Evolutionary conservation across 2,888 invertebrate genomes (phyloP).

Genomic region (Melieria omissa): DNA sequence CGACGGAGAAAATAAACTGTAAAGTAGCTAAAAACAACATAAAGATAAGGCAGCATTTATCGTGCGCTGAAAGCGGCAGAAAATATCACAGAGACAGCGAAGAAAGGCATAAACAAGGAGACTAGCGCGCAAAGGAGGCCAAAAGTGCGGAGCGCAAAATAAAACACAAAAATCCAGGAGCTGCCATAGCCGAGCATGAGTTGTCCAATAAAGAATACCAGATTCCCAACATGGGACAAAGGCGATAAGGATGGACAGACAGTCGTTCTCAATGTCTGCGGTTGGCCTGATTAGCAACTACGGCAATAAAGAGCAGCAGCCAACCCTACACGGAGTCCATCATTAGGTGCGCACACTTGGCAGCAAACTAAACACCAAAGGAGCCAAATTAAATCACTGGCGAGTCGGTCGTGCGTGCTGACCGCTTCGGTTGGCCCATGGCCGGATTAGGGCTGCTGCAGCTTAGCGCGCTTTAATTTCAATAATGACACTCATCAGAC

Average conservation of each 20-base stretch:
- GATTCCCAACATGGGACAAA: constrained; percentile 27
- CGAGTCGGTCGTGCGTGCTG: not conserved
- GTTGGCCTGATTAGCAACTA: too few relatives aligned
- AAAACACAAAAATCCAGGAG: not conserved
- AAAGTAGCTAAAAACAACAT: constrained; percentile 27
- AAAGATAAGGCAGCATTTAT: constrained; percentile 28
- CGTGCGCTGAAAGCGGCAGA: not conserved
- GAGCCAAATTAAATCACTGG: not conserved
- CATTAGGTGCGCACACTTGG: not conserved
- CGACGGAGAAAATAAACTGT: constrained; percentile 5
- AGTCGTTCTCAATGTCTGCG: too few relatives aligned
- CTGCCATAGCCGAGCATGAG: not conserved
- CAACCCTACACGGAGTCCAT: not conserved
- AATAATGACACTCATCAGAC: constrained; percentile 22
- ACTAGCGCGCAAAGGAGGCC: not conserved
- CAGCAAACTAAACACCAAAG: not conserved
- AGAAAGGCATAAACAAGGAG: not conserved
- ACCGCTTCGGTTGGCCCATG: not conserved
- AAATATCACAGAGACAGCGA: too few relatives aligned
- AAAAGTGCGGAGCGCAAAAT: not conserved
- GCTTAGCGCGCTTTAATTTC: not conserved
- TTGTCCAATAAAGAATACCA: not conserved
- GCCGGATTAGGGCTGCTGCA: not conserved
- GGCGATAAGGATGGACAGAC: not conserved
- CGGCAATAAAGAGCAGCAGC: too few relatives aligned